Evolutionary conservation across 2,797 vertebrate species (phyloP).

Genomic region (Triplophysa bombifrons): DNA sequence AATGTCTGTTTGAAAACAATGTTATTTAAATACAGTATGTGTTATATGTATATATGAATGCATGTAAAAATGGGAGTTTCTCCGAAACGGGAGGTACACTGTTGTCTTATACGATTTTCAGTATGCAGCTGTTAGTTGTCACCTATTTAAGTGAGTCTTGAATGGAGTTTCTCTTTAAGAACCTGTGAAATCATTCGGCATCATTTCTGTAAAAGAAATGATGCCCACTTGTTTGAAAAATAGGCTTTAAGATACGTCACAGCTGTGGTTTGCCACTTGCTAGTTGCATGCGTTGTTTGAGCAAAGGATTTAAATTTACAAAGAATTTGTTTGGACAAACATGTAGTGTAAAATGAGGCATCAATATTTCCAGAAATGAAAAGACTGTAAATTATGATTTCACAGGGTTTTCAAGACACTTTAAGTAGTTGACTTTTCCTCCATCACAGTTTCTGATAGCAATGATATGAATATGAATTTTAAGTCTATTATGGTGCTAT

Average conservation of each 20-base stretch:
- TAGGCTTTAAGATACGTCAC: no score
- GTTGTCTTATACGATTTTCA: conserved; percentile 9
- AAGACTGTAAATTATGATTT: not conserved
- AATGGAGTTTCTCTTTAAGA: conserved; percentile 23
- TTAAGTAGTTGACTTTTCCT: not conserved
- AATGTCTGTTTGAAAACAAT: conserved; percentile 51
- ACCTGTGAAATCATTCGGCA: conserved; percentile 8
- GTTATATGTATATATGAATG: conserved; percentile 52
- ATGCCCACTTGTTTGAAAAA: no score
- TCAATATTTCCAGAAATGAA: not conserved
- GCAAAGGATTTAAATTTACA: no score
- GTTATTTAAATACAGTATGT: conserved; percentile 62
- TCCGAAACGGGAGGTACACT: conserved; percentile 15
- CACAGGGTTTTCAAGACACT: not conserved
- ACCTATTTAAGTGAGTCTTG: conserved; percentile 20
- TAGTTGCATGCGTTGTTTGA: no score
- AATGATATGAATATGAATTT: not conserved
- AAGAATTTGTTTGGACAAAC: not conserved
- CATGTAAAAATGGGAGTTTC: conserved; percentile 45
- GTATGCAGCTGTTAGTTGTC: conserved; percentile 12
- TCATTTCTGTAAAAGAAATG: no score
- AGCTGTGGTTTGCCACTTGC: not conserved
- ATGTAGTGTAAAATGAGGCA: not conserved
- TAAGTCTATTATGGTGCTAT: conserved; percentile 46
- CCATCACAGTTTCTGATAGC: not conserved